A percentile compares a stretch with the other conserved stretches of the same genome.
Evolutionary conservation across 2,888 invertebrate species (phyloP).

Genomic region (Sinopyrophorus schimmeli): DNA sequence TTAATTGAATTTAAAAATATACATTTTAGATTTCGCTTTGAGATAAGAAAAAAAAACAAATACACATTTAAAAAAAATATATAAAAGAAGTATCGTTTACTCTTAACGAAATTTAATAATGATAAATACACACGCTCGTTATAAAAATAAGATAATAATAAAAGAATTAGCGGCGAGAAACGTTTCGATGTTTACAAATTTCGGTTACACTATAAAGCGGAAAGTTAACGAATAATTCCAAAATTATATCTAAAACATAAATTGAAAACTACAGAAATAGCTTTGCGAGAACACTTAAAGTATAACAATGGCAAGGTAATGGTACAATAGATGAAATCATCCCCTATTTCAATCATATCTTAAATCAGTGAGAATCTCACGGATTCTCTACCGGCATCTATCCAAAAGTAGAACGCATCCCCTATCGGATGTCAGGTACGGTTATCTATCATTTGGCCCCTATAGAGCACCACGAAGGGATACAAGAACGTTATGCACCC

Average conservation of each 20-base stretch:
- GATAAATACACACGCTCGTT: too few species aligned
- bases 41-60: too few species aligned
- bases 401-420: conserved; percentile 33
- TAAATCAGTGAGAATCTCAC: conserved; percentile 35
- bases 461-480: conserved; percentile 25
- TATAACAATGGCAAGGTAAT: conserved; percentile 29
- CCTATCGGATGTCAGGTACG: conserved; percentile 34
- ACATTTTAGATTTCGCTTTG: too few species aligned
- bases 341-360: conserved; percentile 32
- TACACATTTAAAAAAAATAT: too few species aligned
- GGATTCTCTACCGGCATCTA: conserved; percentile 33
- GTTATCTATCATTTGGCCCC: conserved; percentile 36
- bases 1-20: too few species aligned
- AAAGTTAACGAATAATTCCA: conserved; percentile 4
- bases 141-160: too few species aligned
- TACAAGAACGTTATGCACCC: conserved; percentile 30
- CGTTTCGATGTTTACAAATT: too few species aligned
- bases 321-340: conserved; percentile 31
- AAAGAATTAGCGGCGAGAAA: too few species aligned
- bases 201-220: conserved; percentile 2
- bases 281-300: conserved; percentile 24
- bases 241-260: conserved; percentile 11
- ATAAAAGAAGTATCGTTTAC: too few species aligned
- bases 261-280: conserved; percentile 16
- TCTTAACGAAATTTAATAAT: too few species aligned